Evolutionary conservation across 1,140 invertebrate genomes (phyloP).

Genomic region (Pseudachorutes palmiensis): DNA sequence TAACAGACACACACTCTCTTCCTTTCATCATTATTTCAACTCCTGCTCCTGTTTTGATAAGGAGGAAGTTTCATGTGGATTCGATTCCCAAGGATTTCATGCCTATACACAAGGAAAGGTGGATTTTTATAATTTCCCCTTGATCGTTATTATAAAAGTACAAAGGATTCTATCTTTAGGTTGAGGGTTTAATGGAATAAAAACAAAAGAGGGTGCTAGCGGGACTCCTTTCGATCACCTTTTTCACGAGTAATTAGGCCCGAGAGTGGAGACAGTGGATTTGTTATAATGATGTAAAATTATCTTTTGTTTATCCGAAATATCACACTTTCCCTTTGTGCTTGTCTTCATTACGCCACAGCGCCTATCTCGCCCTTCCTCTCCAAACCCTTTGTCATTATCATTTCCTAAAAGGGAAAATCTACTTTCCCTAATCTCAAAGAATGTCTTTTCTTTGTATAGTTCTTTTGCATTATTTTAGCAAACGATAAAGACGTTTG

Average conservation of each 20-base stretch:
- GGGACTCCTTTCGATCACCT: too few species aligned
- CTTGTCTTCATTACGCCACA: too few species aligned
- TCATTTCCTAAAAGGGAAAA: background rate
- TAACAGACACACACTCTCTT: background rate
- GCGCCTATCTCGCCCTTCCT: too few species aligned
- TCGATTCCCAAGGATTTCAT: background rate
- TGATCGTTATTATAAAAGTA: too few species aligned
- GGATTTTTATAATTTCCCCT: too few species aligned
- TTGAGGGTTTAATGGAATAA: too few species aligned
- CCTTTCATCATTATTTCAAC: background rate
- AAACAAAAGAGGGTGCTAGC: too few species aligned
- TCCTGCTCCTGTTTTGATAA: background rate
- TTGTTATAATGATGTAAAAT: conserved; percentile 1
- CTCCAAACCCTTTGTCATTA: background rate
- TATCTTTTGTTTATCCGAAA: conserved; percentile 1
- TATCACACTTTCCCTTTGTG: too few species aligned
- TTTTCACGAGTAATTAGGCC: background rate
- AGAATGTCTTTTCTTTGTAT: background rate
- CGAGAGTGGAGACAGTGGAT: background rate
- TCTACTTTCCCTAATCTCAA: background rate
- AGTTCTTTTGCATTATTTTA: background rate
- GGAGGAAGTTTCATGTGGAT: background rate
- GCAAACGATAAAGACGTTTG: background rate
- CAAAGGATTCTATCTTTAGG: too few species aligned
- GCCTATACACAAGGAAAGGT: too few species aligned